Base-by-base conservation (phyloP, 2,797 vertebrate genomes). In the Erithacus rubecula region DNA sequence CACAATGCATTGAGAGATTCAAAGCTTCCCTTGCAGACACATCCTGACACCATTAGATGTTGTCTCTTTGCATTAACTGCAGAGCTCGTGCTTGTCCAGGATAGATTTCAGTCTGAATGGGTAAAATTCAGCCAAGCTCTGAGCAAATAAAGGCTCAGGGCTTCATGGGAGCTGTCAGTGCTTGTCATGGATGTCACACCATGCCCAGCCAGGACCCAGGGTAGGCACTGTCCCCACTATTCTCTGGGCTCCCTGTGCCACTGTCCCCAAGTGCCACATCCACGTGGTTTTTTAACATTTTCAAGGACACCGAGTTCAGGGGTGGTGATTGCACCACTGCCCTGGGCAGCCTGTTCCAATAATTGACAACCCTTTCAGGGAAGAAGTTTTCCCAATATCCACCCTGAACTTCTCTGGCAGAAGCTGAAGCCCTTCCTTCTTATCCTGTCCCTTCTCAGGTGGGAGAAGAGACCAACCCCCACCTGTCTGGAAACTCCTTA, bases 61-160 rank as follows among this genome's bases (percentile, higher is more conserved):
- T 89, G 92, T 94, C 96, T 87, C 84, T 87, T 80, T 78, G 83
- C 76, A 93, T 95, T 85, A 94, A 27, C 64, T 49, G 62, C 89
- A 55, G 79, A 47, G 79, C 47, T 78, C 1, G 0, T 75, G 89
- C 76, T 51, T 17, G 47, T 21, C 51, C 39, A 20, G 72, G 76
- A 19, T 43, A 4, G 37, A 64, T 84, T 94, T 91, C 82, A 75
- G 58, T 46, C 49, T 27, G 71, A 89, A 64, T 2, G 39, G 64
- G 39, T 71, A 36, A 67, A 91, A 94, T 94, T 81, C 5, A 5
- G 68, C 56, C 37, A 83, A 74, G 43, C 69, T 77, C 12, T 12
- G 65, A 86, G 65, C 64, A 71, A 12, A 43, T 32, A 3, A 77
- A 93, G 60, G 71, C 78, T 47, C 49, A 70, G 76, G 56, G 56